These are phyloP conservation scores for Tragulus kanchil DNA, from an alignment of 2,113 vertebrate genomes.

Conservation along the genomic window DNA sequence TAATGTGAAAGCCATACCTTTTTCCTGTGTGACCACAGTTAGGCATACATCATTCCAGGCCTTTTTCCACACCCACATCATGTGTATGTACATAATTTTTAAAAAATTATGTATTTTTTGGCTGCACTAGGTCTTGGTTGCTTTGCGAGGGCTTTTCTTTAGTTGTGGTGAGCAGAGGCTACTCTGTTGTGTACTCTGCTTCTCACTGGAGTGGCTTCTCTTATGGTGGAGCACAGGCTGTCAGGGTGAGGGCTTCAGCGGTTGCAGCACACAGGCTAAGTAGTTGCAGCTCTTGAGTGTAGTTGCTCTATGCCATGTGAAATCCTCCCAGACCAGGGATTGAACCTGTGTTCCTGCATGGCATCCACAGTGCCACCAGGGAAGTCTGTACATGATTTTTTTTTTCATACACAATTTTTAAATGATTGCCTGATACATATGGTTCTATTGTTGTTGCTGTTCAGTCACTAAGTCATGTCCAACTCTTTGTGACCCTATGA, in stretches of 20 bases:
- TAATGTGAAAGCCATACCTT: background rate
- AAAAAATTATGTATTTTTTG: fast-evolving
- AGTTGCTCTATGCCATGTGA: background rate
- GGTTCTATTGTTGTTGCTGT: background rate
- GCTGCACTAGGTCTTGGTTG: background rate
- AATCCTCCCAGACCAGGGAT: background rate
- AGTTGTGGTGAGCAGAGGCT: background rate
- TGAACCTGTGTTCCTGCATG: background rate
- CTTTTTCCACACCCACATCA: background rate
- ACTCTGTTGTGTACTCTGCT: background rate
- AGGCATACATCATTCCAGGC: background rate
- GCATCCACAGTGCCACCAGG: background rate
- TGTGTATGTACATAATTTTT: background rate
- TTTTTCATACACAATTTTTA: background rate
- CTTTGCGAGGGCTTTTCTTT: background rate
- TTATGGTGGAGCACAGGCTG: background rate
- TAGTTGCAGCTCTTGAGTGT: background rate
- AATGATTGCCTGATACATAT: background rate
- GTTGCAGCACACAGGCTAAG: background rate
- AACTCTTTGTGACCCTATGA: too few species aligned
- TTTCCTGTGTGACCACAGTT: background rate
- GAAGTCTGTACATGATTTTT: background rate
- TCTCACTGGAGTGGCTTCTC: background rate
- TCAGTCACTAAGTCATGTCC: too few species aligned
- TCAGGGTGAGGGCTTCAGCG: background rate